These are phyloP conservation scores for Trichonephila clavipes DNA, from an alignment of 1,140 invertebrate species.

Conservation along the genomic window DNA sequence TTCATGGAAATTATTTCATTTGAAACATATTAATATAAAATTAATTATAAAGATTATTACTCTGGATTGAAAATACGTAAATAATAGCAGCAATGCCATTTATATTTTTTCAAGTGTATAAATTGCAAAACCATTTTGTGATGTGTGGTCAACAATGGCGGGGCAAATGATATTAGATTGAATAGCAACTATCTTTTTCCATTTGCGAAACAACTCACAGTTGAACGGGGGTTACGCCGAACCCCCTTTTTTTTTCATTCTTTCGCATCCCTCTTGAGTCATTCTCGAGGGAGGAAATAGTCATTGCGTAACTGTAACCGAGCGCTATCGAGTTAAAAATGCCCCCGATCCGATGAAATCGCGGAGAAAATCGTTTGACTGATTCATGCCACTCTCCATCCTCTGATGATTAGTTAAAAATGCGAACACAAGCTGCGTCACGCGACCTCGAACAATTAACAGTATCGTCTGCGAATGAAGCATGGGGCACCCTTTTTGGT, in stretches of 20 bases:
- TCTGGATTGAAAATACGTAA: too few relatives aligned
- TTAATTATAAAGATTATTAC: too few relatives aligned
- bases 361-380: conserved; percentile 4
- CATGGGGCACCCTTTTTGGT: neutral
- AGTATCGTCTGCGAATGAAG: neutral
- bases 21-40: too few relatives aligned
- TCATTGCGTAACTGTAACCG: conserved; percentile 5
- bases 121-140: too few relatives aligned
- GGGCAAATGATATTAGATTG: too few relatives aligned
- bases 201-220: conserved; percentile 40
- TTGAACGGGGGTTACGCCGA: neutral
- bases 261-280: conserved; percentile 62
- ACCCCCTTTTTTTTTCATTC: conserved; percentile 31
- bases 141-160: neutral
- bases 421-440: conserved; percentile 7
- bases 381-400: neutral
- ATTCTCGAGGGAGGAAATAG: neutral
- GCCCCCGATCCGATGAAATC: conserved; percentile 24
- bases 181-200: neutral
- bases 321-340: conserved; percentile 3
- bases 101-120: too few relatives aligned
- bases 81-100: too few relatives aligned
- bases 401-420: conserved; percentile 6
- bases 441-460: neutral
- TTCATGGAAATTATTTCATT: too few relatives aligned